Evolutionary conservation across 2,797 vertebrate genomes (phyloP).

Genomic region (Hyperoplus immaculatus): DNA sequence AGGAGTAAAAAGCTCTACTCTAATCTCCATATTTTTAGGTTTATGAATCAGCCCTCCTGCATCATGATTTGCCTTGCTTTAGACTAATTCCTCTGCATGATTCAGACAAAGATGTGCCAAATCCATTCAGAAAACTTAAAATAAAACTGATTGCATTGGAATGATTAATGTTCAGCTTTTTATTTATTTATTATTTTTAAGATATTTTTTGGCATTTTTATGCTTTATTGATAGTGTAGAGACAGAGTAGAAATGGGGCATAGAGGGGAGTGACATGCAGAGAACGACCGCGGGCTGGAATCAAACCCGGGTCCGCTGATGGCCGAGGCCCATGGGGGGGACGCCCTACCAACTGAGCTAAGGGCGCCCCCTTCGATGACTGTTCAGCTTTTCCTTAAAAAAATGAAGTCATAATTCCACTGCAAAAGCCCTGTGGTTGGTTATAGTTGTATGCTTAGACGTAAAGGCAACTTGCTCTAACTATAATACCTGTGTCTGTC

Average conservation of each 20-base stretch:
- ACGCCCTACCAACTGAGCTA: too few species aligned
- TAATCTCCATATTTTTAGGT: slow-evolving; percentile 10
- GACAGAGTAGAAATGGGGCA: too few species aligned
- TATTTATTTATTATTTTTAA: neutral
- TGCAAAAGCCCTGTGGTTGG: neutral
- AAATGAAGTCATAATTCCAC: neutral
- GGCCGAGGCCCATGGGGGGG: too few species aligned
- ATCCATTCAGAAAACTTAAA: slow-evolving; percentile 18
- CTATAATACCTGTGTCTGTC: neutral
- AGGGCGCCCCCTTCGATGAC: too few species aligned
- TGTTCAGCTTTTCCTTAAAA: neutral
- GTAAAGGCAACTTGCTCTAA: neutral
- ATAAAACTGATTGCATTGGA: neutral
- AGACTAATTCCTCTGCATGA: slow-evolving; percentile 26
- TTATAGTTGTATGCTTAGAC: too few species aligned
- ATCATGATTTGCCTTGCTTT: neutral
- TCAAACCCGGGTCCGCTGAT: too few species aligned
- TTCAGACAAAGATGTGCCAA: slow-evolving; percentile 12
- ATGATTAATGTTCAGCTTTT: neutral
- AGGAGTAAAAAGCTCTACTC: neutral
- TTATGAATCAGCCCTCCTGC: slow-evolving; percentile 16
- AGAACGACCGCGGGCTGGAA: too few species aligned
- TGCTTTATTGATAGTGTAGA: too few species aligned
- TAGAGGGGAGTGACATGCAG: too few species aligned
- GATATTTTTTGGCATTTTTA: too few species aligned